Conservation (phyloP, 2,888 invertebrate genomes). For the Papilio protenor region DNA sequence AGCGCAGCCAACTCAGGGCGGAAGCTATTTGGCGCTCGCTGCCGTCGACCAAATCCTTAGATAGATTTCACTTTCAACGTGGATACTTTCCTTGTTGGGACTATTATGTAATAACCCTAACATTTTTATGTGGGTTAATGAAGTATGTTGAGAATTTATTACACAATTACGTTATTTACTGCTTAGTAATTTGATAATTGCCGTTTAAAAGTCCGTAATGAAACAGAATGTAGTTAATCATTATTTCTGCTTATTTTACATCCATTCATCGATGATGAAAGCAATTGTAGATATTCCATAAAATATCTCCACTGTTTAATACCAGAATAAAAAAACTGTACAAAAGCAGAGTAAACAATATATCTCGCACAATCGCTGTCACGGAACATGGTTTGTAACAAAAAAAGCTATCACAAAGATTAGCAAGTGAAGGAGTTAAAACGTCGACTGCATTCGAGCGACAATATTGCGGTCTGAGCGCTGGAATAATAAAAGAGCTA, state of each 20-base stretch:
- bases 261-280: background rate
- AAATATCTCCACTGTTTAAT: background rate
- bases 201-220: background rate
- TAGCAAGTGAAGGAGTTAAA: conserved; percentile 35
- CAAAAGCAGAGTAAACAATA: conserved; percentile 18
- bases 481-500: conserved; percentile 41
- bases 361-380: conserved; percentile 4
- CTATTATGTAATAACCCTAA: background rate
- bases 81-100: conserved; percentile 14
- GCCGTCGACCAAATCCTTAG: conserved; percentile 38
- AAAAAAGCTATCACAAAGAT: conserved; percentile 25
- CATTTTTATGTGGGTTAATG: background rate
- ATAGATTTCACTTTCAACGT: conserved; percentile 40
- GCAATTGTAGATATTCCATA: background rate
- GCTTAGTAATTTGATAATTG: background rate
- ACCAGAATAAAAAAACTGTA: background rate
- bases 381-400: conserved; percentile 19
- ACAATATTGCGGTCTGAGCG: conserved; percentile 40
- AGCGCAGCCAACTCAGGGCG: conserved; percentile 39
- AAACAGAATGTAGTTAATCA: no score
- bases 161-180: background rate
- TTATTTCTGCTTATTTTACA: background rate
- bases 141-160: background rate
- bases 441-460: conserved; percentile 35
- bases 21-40: conserved; percentile 41